Conservation (phyloP, 2,113 vertebrate species). For the Piliocolobus tephrosceles region DNA sequence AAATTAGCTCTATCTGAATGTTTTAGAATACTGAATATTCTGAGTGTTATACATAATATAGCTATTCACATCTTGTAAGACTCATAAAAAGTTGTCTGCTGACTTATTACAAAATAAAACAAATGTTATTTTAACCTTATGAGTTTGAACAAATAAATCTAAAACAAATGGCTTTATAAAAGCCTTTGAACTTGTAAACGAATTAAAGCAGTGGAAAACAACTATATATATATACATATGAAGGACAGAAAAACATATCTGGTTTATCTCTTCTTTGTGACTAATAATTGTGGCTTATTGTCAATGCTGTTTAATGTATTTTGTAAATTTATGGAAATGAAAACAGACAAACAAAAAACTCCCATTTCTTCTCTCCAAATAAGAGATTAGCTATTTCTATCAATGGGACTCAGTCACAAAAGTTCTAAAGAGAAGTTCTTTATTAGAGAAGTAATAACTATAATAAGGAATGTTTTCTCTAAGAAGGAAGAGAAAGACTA, state of each 20-base stretch:
- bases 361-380: background rate
- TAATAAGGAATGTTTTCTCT: background rate
- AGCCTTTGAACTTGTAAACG: background rate
- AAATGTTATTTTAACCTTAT: conserved; percentile 45
- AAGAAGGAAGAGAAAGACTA: background rate
- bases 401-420: background rate
- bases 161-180: conserved; percentile 42
- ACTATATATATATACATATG: background rate
- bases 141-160: conserved; percentile 42
- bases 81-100: background rate
- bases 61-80: conserved; percentile 14
- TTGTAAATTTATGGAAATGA: background rate
- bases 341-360: background rate
- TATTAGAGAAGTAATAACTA: background rate
- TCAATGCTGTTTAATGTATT: background rate
- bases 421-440: conserved; percentile 24
- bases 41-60: background rate
- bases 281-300: background rate
- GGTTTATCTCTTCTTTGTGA: background rate
- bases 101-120: conserved; percentile 43
- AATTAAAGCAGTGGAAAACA: conserved; percentile 21
- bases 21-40: background rate
- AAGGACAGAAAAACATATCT: background rate
- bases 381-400: background rate
- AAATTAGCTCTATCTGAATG: background rate